Evolutionary conservation across 2,113 vertebrate genomes (phyloP), one percentile per base, ranked within the genome.

Genomic region (Microcebus jonahi): DNA sequence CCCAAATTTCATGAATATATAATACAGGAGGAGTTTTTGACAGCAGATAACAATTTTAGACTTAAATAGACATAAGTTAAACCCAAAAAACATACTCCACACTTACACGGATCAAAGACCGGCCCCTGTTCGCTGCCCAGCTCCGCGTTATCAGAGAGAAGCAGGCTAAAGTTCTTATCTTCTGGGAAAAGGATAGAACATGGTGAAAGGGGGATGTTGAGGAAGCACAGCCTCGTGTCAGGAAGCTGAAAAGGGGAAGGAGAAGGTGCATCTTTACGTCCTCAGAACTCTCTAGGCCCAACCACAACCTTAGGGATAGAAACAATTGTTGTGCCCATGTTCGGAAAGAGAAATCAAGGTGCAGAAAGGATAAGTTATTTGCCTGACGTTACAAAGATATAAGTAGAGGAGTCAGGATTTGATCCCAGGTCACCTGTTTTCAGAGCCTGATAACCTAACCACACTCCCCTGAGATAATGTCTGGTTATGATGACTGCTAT

Each of bases 361-460:
- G 2, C 20, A 9, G 31, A 75, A 3, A 42, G 2, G 15, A 31
- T 2, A 59, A 14, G 31, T 59, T 57, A n/a, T 17, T 36, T 90
- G n/a, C 29, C 67, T 9, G 8, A 53, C 2, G 9, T 71, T 48
- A 71, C n/a, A 55, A 93, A 85, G 11, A 61, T 67, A 31, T 0
- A 63, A 67, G 20, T 12, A 53, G 42, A 2, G 0, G 9, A 63
- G 31, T 90, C 14, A 48, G 73, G 42, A 75, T 48, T 36, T 68
- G 57, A 90, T 70, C 45, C 45, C 50, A 39, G 31, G 7, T 48
- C 73, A 61, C 70, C 34, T n/a, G 27, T 63, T 50, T 65, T 88
- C 12, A 86, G 34, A 81, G 29, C 23, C 42, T 85, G 55, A 94
- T 81, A 84, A 85, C 12, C 77, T 63, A 93, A 34, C 42, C 42